Conservation (phyloP, 92 coral and sea anemone species). For the Palythoa heliodiscus region DNA sequence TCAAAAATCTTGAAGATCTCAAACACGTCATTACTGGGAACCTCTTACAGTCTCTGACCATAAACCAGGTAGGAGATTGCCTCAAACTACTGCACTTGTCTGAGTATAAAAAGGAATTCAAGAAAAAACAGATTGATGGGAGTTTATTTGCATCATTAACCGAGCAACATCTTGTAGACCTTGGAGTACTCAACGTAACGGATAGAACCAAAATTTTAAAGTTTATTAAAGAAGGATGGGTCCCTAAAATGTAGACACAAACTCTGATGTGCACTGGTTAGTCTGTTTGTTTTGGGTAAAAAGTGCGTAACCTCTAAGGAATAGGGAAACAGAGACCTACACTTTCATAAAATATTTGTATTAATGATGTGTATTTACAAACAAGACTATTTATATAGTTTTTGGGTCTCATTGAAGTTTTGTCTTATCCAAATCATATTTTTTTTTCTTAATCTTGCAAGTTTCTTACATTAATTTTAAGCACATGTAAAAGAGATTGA, state of each 20-base stretch:
- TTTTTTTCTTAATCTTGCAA: too few relatives aligned
- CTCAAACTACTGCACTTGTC: slow-evolving; percentile 32
- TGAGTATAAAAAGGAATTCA: slow-evolving; percentile 19
- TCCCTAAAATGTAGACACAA: slow-evolving; percentile 7
- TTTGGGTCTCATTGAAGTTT: too few relatives aligned
- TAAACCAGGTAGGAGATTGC: slow-evolving; percentile 24
- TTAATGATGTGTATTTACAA: too few relatives aligned
- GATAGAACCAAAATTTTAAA: slow-evolving; percentile 29
- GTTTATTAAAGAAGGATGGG: slow-evolving; percentile 31
- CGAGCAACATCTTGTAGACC: slow-evolving; percentile 30
- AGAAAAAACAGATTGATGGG: slow-evolving; percentile 35
- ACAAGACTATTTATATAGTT: too few relatives aligned
- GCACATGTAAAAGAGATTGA: too few relatives aligned
- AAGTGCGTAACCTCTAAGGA: neutral
- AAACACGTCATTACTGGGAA: neutral
- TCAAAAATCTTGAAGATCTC: slow-evolving; percentile 18
- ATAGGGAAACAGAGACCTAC: too few relatives aligned
- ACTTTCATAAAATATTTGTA: too few relatives aligned
- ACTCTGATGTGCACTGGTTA: neutral
- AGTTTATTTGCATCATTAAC: slow-evolving; percentile 27
- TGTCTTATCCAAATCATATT: too few relatives aligned
- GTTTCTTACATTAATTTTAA: too few relatives aligned
- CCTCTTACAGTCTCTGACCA: neutral
- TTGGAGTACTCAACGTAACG: slow-evolving; percentile 8
- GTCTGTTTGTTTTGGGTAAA: neutral